These are phyloP conservation scores for Alouatta palliata DNA, from an alignment of 2,113 vertebrate species.

Conservation along the genomic window DNA sequence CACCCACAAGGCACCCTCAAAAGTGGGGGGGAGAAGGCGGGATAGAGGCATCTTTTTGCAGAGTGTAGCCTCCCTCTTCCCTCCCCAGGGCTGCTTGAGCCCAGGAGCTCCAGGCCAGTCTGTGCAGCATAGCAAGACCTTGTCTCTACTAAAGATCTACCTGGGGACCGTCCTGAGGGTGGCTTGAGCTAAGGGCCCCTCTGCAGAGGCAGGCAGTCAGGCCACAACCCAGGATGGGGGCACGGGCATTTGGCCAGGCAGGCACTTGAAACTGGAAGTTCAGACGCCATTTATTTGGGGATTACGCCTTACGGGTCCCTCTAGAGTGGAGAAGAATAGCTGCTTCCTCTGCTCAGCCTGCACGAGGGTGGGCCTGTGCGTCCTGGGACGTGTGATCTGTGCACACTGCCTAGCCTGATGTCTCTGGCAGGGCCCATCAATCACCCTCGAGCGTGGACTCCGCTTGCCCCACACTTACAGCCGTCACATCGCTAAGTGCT, in stretches of 20 bases:
- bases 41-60: too few relatives aligned
- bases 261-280: not conserved
- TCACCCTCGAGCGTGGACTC: not conserved
- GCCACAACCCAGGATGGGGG: not conserved
- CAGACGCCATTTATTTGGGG: not conserved
- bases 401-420: not conserved
- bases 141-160: too few relatives aligned
- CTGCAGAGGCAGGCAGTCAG: too few relatives aligned
- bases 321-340: not conserved
- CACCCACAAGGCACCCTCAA: not conserved
- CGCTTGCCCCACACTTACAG: not conserved
- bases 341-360: too few relatives aligned
- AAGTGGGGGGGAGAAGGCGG: too few relatives aligned
- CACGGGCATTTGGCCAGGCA: not conserved
- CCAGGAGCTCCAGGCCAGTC: too few relatives aligned
- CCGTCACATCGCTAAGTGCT: not conserved
- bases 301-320: not conserved
- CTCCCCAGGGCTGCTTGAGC: too few relatives aligned
- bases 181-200: not conserved
- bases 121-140: too few relatives aligned
- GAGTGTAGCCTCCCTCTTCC: accelerated
- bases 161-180: not conserved
- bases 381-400: not conserved
- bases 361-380: accelerated
- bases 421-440: not conserved